Percentiles rank a stretch among this genome's conserved stretches.
phyloP scores from a whole-genome alignment of 2,888 invertebrate species.

The Automeris io region DNA sequence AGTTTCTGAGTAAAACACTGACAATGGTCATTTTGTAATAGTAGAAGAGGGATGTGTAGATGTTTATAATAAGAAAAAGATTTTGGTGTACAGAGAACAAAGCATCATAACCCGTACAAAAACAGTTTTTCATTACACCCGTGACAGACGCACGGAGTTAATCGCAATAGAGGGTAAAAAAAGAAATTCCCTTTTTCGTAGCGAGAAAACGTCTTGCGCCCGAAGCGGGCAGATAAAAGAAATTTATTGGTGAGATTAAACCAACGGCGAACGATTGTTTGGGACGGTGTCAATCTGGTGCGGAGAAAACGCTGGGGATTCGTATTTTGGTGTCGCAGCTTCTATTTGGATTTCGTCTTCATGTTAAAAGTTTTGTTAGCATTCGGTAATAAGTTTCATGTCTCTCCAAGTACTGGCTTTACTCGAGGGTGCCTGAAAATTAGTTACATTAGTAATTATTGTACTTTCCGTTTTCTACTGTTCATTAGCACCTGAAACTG shows the following conservation, averaged over 20 bases:
- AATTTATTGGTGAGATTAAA: constrained; percentile 71
- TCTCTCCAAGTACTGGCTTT: too few relatives aligned
- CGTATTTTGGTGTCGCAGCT: constrained; percentile 4
- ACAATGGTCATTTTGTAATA: too few relatives aligned
- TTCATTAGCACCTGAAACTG: too few relatives aligned
- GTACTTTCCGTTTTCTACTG: too few relatives aligned
- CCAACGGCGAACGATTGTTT: constrained; percentile 45
- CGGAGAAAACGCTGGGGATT: constrained; percentile 3
- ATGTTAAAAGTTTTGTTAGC: too few relatives aligned
- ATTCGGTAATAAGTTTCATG: too few relatives aligned
- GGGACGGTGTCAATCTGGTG: constrained; percentile 56
- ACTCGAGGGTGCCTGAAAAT: too few relatives aligned
- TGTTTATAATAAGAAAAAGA: too few relatives aligned
- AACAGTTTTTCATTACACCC: constrained; percentile 8
- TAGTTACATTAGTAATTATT: too few relatives aligned
- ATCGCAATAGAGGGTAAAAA: constrained; percentile 18
- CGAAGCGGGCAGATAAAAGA: constrained; percentile 21
- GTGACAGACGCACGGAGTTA: constrained; percentile 12
- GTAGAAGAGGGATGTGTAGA: too few relatives aligned
- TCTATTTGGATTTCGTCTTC: not conserved
- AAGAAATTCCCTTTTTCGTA: constrained; percentile 6
- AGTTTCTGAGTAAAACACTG: too few relatives aligned
- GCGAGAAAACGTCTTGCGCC: constrained; percentile 6
- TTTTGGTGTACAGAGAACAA: not conserved
- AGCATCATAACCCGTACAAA: not conserved